Percentiles rank a stretch among this genome's conserved stretches.
These are phyloP conservation scores for Argyresthia albistria DNA, from an alignment of 2,888 invertebrate genomes.

Conservation along the genomic window DNA sequence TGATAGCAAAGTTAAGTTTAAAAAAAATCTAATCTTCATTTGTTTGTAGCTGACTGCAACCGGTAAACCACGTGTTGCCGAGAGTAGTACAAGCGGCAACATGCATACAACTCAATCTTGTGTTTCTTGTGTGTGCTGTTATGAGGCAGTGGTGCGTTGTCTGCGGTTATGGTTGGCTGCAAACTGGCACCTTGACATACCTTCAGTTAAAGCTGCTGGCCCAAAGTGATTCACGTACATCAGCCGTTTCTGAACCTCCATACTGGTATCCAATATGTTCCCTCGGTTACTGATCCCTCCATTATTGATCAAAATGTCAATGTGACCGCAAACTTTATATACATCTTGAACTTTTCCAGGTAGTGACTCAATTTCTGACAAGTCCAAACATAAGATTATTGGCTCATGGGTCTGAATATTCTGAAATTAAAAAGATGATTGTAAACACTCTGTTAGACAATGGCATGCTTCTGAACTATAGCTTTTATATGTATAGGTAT, in stretches of 20 bases:
- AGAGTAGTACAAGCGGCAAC: too few relatives aligned
- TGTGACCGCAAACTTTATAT: constrained; percentile 77
- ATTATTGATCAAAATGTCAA: constrained; percentile 95
- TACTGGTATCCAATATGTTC: constrained; percentile 78
- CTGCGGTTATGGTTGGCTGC: too few relatives aligned
- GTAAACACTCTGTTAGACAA: not conserved
- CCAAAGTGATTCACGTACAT: constrained; percentile 98
- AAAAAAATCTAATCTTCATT: too few relatives aligned
- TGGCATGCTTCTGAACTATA: too few relatives aligned
- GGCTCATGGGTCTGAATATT: constrained; percentile 78
- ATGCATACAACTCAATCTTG: too few relatives aligned
- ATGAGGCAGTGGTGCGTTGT: too few relatives aligned
- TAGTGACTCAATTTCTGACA: constrained; percentile 78
- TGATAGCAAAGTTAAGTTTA: too few relatives aligned
- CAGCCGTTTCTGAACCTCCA: constrained; percentile 87
- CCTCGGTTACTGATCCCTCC: constrained; percentile 91
- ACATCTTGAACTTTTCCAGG: constrained; percentile 76
- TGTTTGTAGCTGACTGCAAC: too few relatives aligned
- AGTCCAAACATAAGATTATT: constrained; percentile 81
- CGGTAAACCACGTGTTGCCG: too few relatives aligned
- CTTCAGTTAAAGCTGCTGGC: constrained; percentile 91
- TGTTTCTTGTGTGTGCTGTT: too few relatives aligned
- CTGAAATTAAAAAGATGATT: constrained; percentile 32
- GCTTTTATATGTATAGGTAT: too few relatives aligned
- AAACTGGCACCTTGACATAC: constrained; percentile 49